phyloP scores from a whole-genome alignment of 2,113 vertebrate genomes.

The Zosterops borbonicus region DNA sequence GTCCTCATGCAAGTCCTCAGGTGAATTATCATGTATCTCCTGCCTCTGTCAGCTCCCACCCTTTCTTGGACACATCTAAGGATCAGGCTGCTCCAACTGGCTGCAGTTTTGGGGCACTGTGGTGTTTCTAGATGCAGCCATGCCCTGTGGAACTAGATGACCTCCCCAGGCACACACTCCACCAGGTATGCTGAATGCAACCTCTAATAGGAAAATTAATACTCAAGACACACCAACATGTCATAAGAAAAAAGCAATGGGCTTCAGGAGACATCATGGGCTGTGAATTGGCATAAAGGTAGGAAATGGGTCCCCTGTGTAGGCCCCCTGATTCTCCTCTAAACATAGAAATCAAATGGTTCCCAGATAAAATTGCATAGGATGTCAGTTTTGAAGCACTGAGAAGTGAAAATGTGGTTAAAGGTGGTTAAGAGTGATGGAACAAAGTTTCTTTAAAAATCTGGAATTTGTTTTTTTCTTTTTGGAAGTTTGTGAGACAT shows the following conservation, averaged over 20 bases:
- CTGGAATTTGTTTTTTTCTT: not conserved
- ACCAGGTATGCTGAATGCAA: not conserved
- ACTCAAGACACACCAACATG: not conserved
- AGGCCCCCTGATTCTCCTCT: not conserved
- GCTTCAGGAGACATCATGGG: not conserved
- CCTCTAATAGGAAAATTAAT: not conserved
- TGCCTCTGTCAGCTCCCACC: not conserved
- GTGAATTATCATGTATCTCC: not conserved
- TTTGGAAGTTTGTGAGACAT: not conserved
- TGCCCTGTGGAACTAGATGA: not conserved
- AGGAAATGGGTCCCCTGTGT: not conserved
- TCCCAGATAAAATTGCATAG: not conserved
- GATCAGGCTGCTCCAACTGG: accelerated
- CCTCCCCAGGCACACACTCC: not conserved
- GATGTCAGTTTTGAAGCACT: not conserved
- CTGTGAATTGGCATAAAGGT: not conserved
- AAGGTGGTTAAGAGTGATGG: not conserved
- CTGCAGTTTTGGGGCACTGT: not conserved
- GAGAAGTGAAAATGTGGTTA: not conserved
- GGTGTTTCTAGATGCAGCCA: not conserved
- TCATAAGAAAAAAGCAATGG: not conserved
- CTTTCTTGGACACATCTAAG: not conserved
- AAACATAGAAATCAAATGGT: not conserved
- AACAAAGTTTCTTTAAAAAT: not conserved
- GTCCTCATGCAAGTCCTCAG: not conserved